Evolutionary conservation across 2,888 invertebrate genomes (phyloP).

Genomic region (Microchrysa polita): DNA sequence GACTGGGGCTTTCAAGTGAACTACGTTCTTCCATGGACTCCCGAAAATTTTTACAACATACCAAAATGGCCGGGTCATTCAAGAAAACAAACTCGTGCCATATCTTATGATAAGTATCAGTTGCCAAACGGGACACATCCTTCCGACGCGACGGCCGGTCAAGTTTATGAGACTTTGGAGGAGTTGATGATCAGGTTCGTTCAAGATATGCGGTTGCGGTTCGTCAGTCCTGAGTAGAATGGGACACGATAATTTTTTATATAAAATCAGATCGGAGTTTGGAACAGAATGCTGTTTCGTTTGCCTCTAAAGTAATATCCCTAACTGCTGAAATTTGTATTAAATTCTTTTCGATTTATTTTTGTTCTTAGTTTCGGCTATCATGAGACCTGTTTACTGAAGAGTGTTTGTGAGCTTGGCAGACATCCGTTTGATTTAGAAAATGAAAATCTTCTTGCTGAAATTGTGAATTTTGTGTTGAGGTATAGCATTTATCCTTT

Average conservation of each 20-base stretch:
- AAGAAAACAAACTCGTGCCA: conserved; percentile 27
- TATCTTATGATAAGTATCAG: conserved; percentile 36
- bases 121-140: conserved; percentile 54
- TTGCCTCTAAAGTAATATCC: too few species aligned
- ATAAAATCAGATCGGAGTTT: too few species aligned
- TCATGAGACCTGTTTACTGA: conserved; percentile 75
- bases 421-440: conserved; percentile 68
- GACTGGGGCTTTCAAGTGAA: conserved; percentile 64
- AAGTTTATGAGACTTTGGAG: conserved; percentile 60
- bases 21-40: conserved; percentile 57
- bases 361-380: conserved; percentile 69
- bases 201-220: too few species aligned
- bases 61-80: conserved; percentile 59
- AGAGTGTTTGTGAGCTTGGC: conserved; percentile 74
- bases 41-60: conserved; percentile 59
- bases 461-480: conserved; percentile 72
- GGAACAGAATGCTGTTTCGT: too few species aligned
- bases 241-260: too few species aligned
- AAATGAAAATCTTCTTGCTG: conserved; percentile 72
- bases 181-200: conserved; percentile 54
- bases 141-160: conserved; percentile 61
- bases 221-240: too few species aligned
- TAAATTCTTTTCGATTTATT: too few species aligned
- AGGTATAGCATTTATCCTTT: conserved; percentile 68
- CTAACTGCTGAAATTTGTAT: too few species aligned